Evolutionary conservation across 2,797 vertebrate genomes (phyloP).

Genomic region (Enteromius trimaculatus): DNA sequence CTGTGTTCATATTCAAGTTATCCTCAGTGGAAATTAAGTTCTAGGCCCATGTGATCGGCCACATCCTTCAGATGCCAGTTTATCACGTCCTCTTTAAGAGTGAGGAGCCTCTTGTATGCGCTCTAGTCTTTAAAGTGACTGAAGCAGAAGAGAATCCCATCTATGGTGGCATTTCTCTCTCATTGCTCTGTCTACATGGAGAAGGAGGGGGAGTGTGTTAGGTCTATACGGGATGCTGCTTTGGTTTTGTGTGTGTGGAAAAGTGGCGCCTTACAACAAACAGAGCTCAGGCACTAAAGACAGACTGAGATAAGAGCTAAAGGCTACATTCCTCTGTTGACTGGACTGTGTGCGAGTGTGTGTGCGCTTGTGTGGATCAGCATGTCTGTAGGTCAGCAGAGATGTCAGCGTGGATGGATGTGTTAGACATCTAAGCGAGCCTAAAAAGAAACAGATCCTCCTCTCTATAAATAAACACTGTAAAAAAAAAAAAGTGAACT

Average conservation of each 20-base stretch:
- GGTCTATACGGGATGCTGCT: slow-evolving; percentile 68
- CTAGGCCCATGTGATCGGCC: background rate
- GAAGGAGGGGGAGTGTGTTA: slow-evolving; percentile 40
- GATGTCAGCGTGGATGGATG: slow-evolving; percentile 56
- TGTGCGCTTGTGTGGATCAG: slow-evolving; percentile 60
- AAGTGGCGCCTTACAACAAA: slow-evolving; percentile 56
- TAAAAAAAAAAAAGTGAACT: slow-evolving; percentile 63
- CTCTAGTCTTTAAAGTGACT: slow-evolving; percentile 20
- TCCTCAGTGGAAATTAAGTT: background rate
- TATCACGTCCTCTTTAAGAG: slow-evolving; percentile 8
- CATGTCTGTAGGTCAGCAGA: slow-evolving; percentile 45
- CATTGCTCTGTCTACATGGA: background rate
- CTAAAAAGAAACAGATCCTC: slow-evolving; percentile 61
- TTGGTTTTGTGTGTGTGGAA: slow-evolving; percentile 62
- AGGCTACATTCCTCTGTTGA: slow-evolving; percentile 57
- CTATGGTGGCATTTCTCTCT: slow-evolving; percentile 35
- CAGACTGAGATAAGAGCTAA: slow-evolving; percentile 52
- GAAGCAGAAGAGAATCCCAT: slow-evolving; percentile 41
- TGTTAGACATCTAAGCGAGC: slow-evolving; percentile 52
- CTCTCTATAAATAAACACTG: slow-evolving; percentile 51
- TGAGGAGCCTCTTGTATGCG: background rate
- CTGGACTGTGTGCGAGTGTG: slow-evolving; percentile 58
- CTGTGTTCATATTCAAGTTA: slow-evolving; percentile 5
- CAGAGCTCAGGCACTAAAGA: slow-evolving; percentile 51
- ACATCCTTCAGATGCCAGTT: slow-evolving; percentile 9